Evolutionary conservation across 2,113 vertebrate genomes (phyloP), one percentile per base, ranked within the genome.

Genomic region (Cyanocitta stelleri): DNA sequence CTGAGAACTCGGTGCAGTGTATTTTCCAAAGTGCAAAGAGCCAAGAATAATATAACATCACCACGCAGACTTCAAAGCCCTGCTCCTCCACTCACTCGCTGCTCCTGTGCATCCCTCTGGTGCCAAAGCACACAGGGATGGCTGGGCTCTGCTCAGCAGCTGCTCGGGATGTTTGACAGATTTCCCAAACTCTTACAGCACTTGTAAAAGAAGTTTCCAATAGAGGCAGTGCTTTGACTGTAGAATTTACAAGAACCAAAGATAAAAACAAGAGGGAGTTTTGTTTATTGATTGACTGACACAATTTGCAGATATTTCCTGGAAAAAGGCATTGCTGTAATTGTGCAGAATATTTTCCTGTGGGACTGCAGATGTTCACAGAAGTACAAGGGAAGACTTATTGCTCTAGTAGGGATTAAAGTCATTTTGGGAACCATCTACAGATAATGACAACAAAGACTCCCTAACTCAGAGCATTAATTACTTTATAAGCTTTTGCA

Each of bases 21-120:
- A 98, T 98, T 99, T 98, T 98, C 98, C 98, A 98, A 93, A 76
- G 59, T 7, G 35, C 62, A 46, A 37, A 68, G 91, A 97, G 98
- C 98, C 98, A 99, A 99, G 97, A 98, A 98, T 98, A 99, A 98
- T 97, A 98, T 98, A 97, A 97, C 98, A 98, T 97, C 97, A 98
- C 96, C 97, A 95, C 81, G 86, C 96, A 96, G 97, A 98, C 98
- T 98, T 99, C 98, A 98, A 98, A 99, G 98, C 77, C 64, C 85
- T 69, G 94, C 69, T 89, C 80, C 95, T 96, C 79, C 95, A 85
- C 91, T 95, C 88, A 13, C 88, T 94, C 97, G 78, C 96, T 93
- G 97, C 98, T 98, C 98, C 98, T 96, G 98, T 98, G 98, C 98
- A 98, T 96, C 97, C 96, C 55, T 75, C 89, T 51, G 54, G 92